phyloP scores from a whole-genome alignment of 1,140 invertebrate species.

The Lucilia cuprina region DNA sequence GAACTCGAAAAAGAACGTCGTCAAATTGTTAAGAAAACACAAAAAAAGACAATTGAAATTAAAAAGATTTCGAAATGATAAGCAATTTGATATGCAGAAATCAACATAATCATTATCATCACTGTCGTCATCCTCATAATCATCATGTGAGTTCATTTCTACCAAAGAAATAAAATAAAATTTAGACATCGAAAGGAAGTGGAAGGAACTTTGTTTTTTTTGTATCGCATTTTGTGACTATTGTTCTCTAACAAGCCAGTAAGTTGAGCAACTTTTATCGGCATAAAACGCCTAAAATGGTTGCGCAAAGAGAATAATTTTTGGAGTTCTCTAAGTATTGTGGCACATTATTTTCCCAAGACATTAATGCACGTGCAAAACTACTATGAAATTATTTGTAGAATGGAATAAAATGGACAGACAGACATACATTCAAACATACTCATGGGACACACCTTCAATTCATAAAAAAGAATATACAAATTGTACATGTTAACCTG shows the following conservation, averaged over 20 bases:
- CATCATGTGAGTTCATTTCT: constrained; percentile 20
- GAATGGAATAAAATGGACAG: constrained; percentile 13
- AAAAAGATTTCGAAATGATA: constrained; percentile 37
- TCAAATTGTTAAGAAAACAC: constrained; percentile 10
- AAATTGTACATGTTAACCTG: constrained; percentile 48
- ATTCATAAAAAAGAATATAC: not conserved
- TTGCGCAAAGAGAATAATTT: not conserved
- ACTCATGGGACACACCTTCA: constrained; percentile 38
- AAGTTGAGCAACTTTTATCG: constrained; percentile 60
- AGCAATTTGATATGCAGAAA: constrained; percentile 42
- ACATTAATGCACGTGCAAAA: constrained; percentile 39
- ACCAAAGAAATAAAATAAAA: not conserved
- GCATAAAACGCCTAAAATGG: constrained; percentile 24
- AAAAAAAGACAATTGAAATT: constrained; percentile 26
- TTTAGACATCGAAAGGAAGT: constrained; percentile 50
- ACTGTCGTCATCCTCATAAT: not conserved
- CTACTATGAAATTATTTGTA: constrained; percentile 7
- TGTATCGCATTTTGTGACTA: not conserved
- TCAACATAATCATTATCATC: constrained; percentile 30
- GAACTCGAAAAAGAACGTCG: not conserved
- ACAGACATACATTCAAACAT: not conserved
- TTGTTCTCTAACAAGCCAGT: constrained; percentile 44
- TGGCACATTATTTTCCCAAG: constrained; percentile 47
- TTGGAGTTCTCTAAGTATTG: not conserved
- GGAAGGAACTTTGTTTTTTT: constrained; percentile 40